Evolutionary conservation across 1,140 invertebrate species (phyloP).

Genomic region (Drosophila navojoa): DNA sequence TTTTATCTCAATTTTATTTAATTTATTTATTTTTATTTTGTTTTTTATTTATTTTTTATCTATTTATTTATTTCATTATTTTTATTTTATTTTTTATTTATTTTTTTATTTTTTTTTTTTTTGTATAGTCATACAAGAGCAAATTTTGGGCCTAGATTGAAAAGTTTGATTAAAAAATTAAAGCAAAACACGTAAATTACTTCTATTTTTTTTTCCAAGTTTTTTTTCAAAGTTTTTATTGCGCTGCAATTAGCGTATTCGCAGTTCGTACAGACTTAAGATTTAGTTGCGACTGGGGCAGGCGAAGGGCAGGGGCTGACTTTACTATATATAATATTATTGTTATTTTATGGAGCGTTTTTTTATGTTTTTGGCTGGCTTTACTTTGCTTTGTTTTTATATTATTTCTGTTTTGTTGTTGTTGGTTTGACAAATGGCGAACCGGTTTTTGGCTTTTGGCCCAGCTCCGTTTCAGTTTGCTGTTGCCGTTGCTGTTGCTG

Average conservation of each 20-base stretch:
- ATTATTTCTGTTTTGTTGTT: constrained; percentile 40
- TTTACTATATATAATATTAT: constrained; percentile 42
- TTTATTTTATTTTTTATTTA: too few species aligned
- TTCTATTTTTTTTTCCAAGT: too few species aligned
- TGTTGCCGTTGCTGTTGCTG: constrained; percentile 24
- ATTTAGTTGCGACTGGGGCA: background rate
- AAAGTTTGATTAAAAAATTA: too few species aligned
- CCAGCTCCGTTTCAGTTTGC: constrained; percentile 53
- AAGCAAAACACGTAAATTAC: too few species aligned
- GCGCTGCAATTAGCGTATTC: constrained; percentile 25
- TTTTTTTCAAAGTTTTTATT: background rate
- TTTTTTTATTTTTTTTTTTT: too few species aligned
- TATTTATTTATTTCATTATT: too few species aligned
- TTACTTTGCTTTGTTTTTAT: constrained; percentile 37
- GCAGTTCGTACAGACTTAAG: background rate
- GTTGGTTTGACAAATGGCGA: constrained; percentile 76
- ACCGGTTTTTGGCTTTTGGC: constrained; percentile 69
- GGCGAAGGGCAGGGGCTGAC: background rate
- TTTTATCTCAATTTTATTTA: too few species aligned
- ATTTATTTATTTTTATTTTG: too few species aligned
- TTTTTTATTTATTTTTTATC: too few species aligned
- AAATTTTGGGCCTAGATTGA: too few species aligned
- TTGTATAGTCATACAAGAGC: too few species aligned
- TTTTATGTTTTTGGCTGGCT: constrained; percentile 6
- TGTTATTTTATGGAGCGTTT: constrained; percentile 70